Evolutionary conservation across 2,888 invertebrate species (phyloP), one percentile per base, ranked within the genome.

Genomic region (Lycophotia porphyrea): DNA sequence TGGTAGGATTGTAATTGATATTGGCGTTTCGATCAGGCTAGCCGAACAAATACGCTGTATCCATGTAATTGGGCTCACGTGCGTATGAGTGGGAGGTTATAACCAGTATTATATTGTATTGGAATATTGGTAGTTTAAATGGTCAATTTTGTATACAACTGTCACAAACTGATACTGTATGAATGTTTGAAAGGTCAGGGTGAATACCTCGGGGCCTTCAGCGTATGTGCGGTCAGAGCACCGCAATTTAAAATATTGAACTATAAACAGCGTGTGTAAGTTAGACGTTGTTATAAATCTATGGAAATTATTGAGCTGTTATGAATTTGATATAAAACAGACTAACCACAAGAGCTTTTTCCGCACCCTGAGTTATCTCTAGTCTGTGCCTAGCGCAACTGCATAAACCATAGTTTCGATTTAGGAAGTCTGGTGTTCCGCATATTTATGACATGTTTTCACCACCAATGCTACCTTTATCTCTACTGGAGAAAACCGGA

Each of bases 1-100:
- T 89, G 86, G 88, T 73, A 66, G 65, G 87, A 88, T 90, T 91
- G 90, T 91, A 92, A 93, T 92, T 92, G 91, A 86, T 88, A 90
- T 91, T 88, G 88, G 88, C 87, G 81, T 84, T 80, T 80, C 77
- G 76, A 88, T 84, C 84, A 76, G 67, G 80, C 70, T 49, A 76
- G 52, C 63, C 49, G 77, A 76, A 84, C 76, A 80, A 86, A 86
- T 83, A 85, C 63, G 63, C 36, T 68, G 78, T 78, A 69, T 69
- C 61, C 60, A n/a, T 76, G 78, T 86, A 78, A 87, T 79, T 67
- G 73, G 58, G 47, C 69, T 34, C 72, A 78, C 81, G 80, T 83
- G 84, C 71, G 77, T 66, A 76, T 60, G 71, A 64, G 66, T 44
- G 11, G 47, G 52, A 39, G 34, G 42, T 61, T 65, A 24, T 60